Conservation (phyloP, 2,113 vertebrate species). For the Ictalurus punctatus region DNA sequence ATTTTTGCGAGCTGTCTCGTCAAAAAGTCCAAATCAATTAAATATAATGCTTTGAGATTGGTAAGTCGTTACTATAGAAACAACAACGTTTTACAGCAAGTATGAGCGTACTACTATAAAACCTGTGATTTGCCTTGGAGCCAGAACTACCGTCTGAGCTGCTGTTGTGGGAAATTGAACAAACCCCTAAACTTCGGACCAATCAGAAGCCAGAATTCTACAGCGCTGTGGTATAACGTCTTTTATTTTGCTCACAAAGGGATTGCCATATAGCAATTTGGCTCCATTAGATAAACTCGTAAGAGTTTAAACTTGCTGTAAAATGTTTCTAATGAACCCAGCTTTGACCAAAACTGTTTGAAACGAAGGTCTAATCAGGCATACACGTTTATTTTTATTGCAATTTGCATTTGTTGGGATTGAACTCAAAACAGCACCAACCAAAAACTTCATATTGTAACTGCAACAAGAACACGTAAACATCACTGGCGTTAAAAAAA, state of each 20-base stretch:
- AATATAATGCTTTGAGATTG: not conserved
- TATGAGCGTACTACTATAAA: no score
- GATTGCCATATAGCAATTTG: no score
- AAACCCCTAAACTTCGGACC: not conserved
- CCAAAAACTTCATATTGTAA: not conserved
- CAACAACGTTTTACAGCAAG: no score
- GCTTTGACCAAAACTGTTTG: not conserved
- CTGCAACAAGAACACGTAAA: not conserved
- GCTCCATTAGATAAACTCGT: no score
- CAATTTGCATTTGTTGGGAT: not conserved
- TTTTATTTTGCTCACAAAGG: no score
- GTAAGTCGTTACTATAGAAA: no score
- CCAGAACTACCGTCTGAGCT: not conserved
- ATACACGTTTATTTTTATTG: not conserved
- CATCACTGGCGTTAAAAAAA: no score
- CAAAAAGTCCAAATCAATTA: not conserved
- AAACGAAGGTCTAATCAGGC: not conserved
- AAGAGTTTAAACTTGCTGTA: not conserved
- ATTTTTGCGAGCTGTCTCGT: no score
- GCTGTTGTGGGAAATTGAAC: not conserved
- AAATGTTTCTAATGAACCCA: no score
- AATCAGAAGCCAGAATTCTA: not conserved
- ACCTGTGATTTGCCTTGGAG: no score
- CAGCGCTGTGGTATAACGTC: not conserved
- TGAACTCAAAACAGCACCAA: not conserved